Conservation (phyloP, 2,888 invertebrate species). For the Cheilosia grossa region DNA sequence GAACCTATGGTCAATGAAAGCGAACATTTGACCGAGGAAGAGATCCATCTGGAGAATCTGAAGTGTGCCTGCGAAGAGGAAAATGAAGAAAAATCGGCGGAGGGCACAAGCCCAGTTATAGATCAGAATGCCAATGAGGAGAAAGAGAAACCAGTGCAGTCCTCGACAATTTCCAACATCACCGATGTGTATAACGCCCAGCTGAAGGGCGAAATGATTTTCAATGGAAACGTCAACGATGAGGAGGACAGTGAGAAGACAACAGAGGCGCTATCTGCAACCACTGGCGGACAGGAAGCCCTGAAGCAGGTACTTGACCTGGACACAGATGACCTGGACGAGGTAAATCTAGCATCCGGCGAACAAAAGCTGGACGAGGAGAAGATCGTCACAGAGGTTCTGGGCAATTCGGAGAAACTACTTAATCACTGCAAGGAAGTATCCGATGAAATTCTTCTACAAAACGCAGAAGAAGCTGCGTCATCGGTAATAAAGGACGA, state of each 20-base stretch:
- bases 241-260: constrained; percentile 56
- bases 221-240: constrained; percentile 77
- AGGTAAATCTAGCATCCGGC: constrained; percentile 78
- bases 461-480: constrained; percentile 76
- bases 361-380: constrained; percentile 82
- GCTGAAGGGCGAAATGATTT: constrained; percentile 81
- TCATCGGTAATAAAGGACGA: constrained; percentile 84
- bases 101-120: constrained; percentile 37
- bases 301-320: constrained; percentile 83
- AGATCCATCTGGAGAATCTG: constrained; percentile 75
- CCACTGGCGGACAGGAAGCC: constrained; percentile 79
- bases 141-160: constrained; percentile 76
- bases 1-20: constrained; percentile 70
- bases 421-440: constrained; percentile 83
- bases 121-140: constrained; percentile 72
- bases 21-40: constrained; percentile 76
- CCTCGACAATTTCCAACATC: constrained; percentile 80
- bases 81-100: constrained; percentile 40
- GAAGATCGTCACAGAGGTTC: constrained; percentile 84
- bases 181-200: constrained; percentile 83
- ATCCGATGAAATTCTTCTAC: constrained; percentile 79
- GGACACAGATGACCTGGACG: constrained; percentile 79
- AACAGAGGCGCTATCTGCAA: constrained; percentile 72
- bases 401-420: constrained; percentile 84
- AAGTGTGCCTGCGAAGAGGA: constrained; percentile 77